Conservation (phyloP, 2,113 vertebrate species). For the Forbesichthys papilliferus region DNA sequence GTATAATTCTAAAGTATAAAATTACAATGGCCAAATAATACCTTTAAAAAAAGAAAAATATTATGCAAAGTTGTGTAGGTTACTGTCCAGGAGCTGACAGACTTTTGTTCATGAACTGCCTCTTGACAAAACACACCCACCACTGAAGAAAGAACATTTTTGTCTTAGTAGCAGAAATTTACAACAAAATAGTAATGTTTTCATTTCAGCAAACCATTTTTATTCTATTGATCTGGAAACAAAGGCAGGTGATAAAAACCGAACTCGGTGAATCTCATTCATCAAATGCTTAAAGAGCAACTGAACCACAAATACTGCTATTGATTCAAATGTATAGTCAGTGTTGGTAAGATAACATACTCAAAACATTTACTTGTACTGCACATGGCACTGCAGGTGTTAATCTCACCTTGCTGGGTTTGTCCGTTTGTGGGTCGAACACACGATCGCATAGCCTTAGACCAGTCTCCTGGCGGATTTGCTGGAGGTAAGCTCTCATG, state of each 20-base stretch:
- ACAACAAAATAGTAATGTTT: not conserved
- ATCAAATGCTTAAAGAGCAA: too few species aligned
- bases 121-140: constrained; percentile 99
- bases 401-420: constrained; percentile 92
- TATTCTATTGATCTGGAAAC: too few species aligned
- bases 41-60: constrained; percentile 21
- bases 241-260: too few species aligned
- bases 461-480: constrained; percentile 95
- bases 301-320: too few species aligned
- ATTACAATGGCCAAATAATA: constrained; percentile 47
- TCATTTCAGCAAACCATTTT: too few species aligned
- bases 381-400: not conserved
- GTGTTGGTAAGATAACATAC: too few species aligned
- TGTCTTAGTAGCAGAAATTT: not conserved
- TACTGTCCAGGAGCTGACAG: constrained; percentile 95
- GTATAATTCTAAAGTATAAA: constrained; percentile 69
- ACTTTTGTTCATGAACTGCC: constrained; percentile 99
- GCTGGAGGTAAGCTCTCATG: constrained; percentile 96
- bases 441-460: constrained; percentile 95
- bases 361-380: too few species aligned
- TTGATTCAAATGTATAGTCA: too few species aligned
- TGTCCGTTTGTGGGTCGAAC: constrained; percentile 96
- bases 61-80: constrained; percentile 35
- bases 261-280: too few species aligned
- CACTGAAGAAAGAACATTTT: constrained; percentile 79